A percentile compares a stretch with the other conserved stretches of the same genome.
Conservation (phyloP, 2,888 invertebrate species). For the Nineta flava region DNA sequence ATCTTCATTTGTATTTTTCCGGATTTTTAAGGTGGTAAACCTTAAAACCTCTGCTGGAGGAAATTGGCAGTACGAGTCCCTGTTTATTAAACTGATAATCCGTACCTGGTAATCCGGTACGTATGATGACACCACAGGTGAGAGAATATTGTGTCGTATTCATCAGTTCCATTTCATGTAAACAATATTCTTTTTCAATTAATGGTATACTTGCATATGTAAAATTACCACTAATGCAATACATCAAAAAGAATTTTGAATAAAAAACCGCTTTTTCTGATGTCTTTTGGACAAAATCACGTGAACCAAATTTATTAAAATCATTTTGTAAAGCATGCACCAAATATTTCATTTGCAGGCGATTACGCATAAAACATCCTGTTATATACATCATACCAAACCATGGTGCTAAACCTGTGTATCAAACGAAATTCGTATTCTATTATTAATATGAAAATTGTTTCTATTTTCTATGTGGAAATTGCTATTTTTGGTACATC, state of each 20-base stretch:
- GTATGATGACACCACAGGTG: background rate
- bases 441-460: no score
- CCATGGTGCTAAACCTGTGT: background rate
- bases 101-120: background rate
- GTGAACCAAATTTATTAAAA: background rate
- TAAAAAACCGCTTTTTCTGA: background rate
- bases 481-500: no score
- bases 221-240: background rate
- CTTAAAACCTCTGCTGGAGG: no score
- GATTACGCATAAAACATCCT: background rate
- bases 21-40: no score
- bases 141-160: background rate
- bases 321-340: background rate
- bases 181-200: background rate
- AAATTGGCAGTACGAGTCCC: no score
- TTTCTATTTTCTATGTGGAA: no score
- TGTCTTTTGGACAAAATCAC: background rate
- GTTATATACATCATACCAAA: constrained; percentile 1
- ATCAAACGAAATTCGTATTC: no score
- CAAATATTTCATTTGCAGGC: background rate
- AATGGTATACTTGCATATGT: background rate
- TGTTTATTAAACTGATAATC: no score
- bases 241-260: background rate
- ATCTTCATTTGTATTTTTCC: no score
- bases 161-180: background rate